A percentile compares a stretch with the other conserved stretches of the same genome.
Evolutionary conservation across 2,888 invertebrate genomes (phyloP).

Genomic region (Lasioglossum lativentre): DNA sequence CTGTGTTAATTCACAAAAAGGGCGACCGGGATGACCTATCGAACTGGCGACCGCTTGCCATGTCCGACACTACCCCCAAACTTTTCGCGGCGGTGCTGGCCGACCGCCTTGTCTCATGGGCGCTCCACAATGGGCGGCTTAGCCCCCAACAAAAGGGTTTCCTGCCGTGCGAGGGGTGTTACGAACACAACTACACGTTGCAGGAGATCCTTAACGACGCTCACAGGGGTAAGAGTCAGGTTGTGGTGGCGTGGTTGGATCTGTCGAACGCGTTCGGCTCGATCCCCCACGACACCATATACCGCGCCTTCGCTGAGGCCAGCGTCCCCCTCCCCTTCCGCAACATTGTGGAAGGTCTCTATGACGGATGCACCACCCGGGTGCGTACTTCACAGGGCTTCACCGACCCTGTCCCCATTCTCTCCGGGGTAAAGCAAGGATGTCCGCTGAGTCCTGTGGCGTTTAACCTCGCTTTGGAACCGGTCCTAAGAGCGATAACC

Average conservation of each 20-base stretch:
- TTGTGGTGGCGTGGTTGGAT: constrained; percentile 80
- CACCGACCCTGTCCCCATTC: neutral
- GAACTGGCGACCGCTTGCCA: neutral
- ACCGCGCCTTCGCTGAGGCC: constrained; percentile 51
- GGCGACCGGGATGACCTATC: neutral
- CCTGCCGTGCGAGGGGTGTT: too few relatives aligned
- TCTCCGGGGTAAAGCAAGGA: neutral
- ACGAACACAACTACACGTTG: constrained; percentile 78
- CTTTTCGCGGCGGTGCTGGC: neutral
- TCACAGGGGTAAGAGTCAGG: neutral
- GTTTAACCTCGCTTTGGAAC: neutral
- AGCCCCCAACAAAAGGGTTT: too few relatives aligned
- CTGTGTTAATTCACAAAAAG: neutral
- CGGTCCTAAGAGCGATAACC: neutral
- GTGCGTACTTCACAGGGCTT: neutral
- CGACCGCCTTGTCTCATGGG: too few relatives aligned
- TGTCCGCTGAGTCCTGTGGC: neutral
- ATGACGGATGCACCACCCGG: neutral
- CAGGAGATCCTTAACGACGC: neutral
- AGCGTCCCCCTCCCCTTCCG: constrained; percentile 32
- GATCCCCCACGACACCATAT: constrained; percentile 76
- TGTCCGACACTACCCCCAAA: neutral
- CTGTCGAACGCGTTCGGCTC: constrained; percentile 81
- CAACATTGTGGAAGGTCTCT: neutral
- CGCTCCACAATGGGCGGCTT: too few relatives aligned